Percentiles rank a stretch among this genome's conserved stretches.
Conservation (phyloP, 2,888 invertebrate genomes). For the Tenthredo mesomela region DNA sequence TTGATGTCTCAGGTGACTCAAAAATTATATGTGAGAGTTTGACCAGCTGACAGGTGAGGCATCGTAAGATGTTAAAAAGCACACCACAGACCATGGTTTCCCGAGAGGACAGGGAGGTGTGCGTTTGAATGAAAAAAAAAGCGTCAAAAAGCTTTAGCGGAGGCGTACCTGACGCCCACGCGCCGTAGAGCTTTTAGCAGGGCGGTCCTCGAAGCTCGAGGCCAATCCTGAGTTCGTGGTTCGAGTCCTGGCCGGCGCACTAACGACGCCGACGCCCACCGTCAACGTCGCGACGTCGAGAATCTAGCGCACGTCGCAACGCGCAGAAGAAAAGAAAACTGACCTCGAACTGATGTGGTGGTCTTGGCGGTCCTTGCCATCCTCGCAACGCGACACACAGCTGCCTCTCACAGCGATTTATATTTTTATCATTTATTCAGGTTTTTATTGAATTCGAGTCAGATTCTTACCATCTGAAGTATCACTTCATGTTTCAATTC, state of each 20-base stretch:
- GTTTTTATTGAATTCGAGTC: neutral
- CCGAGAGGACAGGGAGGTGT: constrained; percentile 21
- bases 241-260: constrained; percentile 73
- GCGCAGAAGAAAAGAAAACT: constrained; percentile 76
- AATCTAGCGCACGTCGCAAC: constrained; percentile 68
- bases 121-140: constrained; percentile 55
- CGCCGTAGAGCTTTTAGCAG: constrained; percentile 73
- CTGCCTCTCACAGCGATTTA: neutral
- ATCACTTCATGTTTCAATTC: neutral
- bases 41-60: constrained; percentile 30
- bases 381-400: neutral
- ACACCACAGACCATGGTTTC: constrained; percentile 37
- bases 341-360: constrained; percentile 68
- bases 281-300: constrained; percentile 56
- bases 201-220: constrained; percentile 74
- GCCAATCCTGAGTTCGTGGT: constrained; percentile 75
- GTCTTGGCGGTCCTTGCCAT: neutral
- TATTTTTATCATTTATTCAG: neutral
- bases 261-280: constrained; percentile 74
- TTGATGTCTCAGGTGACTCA: neutral
- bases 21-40: constrained; percentile 15
- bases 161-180: constrained; percentile 76
- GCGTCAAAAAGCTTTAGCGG: constrained; percentile 59
- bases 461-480: neutral
- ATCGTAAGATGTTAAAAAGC: constrained; percentile 19